Base-by-base conservation (phyloP, 1,140 invertebrate genomes). In the Sinonovacula constricta region DNA sequence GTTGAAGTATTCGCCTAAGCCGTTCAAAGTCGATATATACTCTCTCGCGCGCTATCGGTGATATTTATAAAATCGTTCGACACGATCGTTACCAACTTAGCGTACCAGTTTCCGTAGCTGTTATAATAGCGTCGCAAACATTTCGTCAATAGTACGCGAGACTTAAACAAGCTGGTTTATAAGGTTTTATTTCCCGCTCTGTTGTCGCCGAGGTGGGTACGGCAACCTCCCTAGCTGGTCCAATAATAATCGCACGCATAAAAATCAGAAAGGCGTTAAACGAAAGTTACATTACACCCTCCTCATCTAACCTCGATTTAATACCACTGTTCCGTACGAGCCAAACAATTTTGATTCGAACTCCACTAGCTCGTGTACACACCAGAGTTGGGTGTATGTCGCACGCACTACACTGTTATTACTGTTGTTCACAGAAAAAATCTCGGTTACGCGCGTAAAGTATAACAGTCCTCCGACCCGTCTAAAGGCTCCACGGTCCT, bases 181-280 rank as follows among this genome's bases (percentile, higher is more conserved):
- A 24, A n/a, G 26, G 7, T 53, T 53, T 1, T 53, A 53, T n/a
- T 53, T n/a, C 26, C 51, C 18, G 51, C 26, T 12, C 12, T 28
- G 7, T 28, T 59, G 4, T 4, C 28, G 28, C 59, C 28, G 31
- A 18, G 12, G 15, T 62, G 59, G 36, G 24, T 30, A 26, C 2
- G 5, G 24, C 51, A 15, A 22, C 62, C 62, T 28, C 22, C 30
- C 10, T 15, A 30, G 34, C 62, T 65, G 2, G 12, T 30, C 4
- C 12, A 22, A 12, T 65, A 12, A 39, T 65, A 34, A 71, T 33
- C 56, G 12, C 56, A 14, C 12, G 49, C 53, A 31, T 54, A 70
- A 59, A 71, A 71, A 71, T 71, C 54, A 34, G 22, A 62, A 26
- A 63, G 12, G 59, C 57, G 70, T 72, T 53, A 49, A 63, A 63